Evolutionary conservation across 1,140 invertebrate species (phyloP).

Genomic region (Bombus difficillimus): DNA sequence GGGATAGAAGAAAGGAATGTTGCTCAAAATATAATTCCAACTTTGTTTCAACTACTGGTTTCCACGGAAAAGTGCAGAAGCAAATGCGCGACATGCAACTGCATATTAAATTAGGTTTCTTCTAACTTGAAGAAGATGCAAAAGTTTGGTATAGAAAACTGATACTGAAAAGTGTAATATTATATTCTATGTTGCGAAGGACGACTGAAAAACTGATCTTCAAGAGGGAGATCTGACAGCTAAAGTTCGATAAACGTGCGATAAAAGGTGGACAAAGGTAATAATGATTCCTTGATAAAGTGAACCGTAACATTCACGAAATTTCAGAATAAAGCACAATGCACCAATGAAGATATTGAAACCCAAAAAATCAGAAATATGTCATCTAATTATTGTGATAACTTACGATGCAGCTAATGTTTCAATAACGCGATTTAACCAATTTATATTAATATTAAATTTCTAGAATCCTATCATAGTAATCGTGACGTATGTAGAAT

Average conservation of each 20-base stretch:
- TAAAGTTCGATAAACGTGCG: not conserved
- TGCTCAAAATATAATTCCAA: not conserved
- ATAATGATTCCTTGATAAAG: not conserved
- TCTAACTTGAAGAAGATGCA: not conserved
- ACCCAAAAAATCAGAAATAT: too few species aligned
- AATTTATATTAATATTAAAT: not conserved
- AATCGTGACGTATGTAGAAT: too few species aligned
- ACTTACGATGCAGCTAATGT: too few species aligned
- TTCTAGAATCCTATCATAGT: too few species aligned
- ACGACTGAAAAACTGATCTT: not conserved
- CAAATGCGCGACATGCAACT: not conserved
- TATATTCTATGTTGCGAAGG: not conserved
- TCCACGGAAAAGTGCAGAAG: not conserved
- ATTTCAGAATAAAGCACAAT: too few species aligned
- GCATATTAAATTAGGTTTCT: not conserved
- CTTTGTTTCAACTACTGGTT: not conserved
- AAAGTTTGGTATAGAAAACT: not conserved
- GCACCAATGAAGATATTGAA: too few species aligned
- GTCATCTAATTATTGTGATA: too few species aligned
- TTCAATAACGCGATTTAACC: too few species aligned
- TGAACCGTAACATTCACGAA: too few species aligned
- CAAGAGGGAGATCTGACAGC: not conserved
- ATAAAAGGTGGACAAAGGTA: not conserved
- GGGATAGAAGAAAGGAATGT: not conserved
- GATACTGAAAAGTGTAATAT: not conserved